Base-by-base conservation (phyloP, 1,140 invertebrate genomes). In the Heliconius nattereri region DNA sequence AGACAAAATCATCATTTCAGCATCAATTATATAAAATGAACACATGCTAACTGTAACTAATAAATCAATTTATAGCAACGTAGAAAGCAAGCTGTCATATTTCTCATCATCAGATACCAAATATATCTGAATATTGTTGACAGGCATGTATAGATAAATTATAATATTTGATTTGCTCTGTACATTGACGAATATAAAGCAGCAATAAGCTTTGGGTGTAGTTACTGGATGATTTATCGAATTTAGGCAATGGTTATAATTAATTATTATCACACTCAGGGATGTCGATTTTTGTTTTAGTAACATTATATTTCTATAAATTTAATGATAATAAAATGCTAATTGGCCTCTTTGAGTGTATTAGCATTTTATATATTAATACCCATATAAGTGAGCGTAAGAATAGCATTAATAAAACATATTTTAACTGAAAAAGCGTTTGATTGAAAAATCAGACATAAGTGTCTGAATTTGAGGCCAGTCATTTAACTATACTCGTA, bases 41-140 rank as follows among this genome's bases (percentile, higher is more conserved):
- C 52, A 54, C 20, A 54, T 20, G 7, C 20, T 19, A 54, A n/a
- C 20, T 45, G 13, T 45, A 45, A 54, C 52, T n/a, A 54, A 54
- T 54, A 54, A 54, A 54, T 54, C 52, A 54, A 54, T 54, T 54
- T 20, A 20, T 3, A 8, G 3, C 52, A 54, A 54, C 20, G 52
- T 54, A 54, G 52, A 54, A 54, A 54, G 52, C 52, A 19, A 54
- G 52, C 52, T 54, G 52, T 54, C 52, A 54, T 8, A 54, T 54
- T n/a, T 54, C 52, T 54, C 52, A n/a, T 20, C 52, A 54, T 54
- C 19, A 8, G 20, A 54, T 20, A 54, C 52, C 40, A 16, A 45
- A 54, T 54, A 54, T n/a, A 54, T 54, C 52, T 54, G 52, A n/a
- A n/a, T 54, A 54, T 54, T 54, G 52, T n/a, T 54, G 52, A 54